Evolutionary conservation across 2,113 vertebrate genomes (phyloP), one percentile per base, ranked within the genome.

Genomic region (Podarcis cretensis): DNA sequence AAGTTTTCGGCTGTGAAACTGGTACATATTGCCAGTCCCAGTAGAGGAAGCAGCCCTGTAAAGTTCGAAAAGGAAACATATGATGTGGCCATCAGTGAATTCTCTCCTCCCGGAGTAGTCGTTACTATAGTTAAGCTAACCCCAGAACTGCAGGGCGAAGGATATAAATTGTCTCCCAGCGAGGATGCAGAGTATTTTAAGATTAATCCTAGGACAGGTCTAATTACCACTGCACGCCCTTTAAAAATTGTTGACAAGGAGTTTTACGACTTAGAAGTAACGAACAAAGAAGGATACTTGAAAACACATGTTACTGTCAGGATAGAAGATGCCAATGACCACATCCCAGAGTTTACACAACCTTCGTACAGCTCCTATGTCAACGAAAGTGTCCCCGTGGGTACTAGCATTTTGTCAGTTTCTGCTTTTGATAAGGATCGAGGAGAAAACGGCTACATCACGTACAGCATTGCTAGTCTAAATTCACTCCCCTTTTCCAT

Each of bases 391-490:
- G 94, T 98, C 12, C 96, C 97, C 0, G 92, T 98, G 66, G 98
- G 98, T 1, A 98, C 97, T 1, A 98, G 87, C 0, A 83, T 99
- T 73, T 92, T 99, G 88, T 90, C 95, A 0, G 97, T 99, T 80
- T 98, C 97, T 3, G 99, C 99, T 54, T 96, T 94, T 25, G 99
- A 99, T 91, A 96, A 96, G 75, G 99, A 99, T 84, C 96, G 95
- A 87, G 99, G 99, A 69, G 99, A 99, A 95, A 99, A 99, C 14
- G 98, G 99, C 48, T 99, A 99, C 79, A 99, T 99, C 85, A 99
- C 99, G 0, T 99, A 99, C 40, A 99, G 98, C 91, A 98, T 99
- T 86, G 98, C 98, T 84, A 99, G 97, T 91, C 92, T 99, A 77
- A 97, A 97, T 92, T 90, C 97, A 0, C 89, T 99, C 5, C 99